phyloP scores from a whole-genome alignment of 2,797 vertebrate species.

The Myotis findleyi region DNA sequence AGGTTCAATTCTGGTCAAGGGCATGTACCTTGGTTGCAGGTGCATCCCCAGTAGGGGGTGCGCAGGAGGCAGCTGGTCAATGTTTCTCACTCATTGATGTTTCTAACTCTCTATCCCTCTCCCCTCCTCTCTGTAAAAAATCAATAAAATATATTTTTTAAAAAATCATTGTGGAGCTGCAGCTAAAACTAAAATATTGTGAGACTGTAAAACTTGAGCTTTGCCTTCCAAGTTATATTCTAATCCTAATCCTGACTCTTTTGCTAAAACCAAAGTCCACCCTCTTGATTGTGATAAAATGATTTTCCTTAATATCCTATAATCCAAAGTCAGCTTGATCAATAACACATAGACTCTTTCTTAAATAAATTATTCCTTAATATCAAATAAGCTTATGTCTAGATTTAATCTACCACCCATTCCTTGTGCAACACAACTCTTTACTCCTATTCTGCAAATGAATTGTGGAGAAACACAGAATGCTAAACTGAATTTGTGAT shows the following conservation, averaged over 20 bases:
- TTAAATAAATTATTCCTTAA: background rate
- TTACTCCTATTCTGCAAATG: background rate
- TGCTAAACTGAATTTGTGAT: background rate
- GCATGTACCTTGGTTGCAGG: no score
- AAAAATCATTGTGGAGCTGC: background rate
- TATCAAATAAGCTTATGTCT: background rate
- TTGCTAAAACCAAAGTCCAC: background rate
- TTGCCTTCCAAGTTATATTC: background rate
- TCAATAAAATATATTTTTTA: no score
- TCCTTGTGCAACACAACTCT: background rate
- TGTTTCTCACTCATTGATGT: no score
- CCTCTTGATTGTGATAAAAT: background rate
- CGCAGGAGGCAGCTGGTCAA: no score
- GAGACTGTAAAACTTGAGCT: background rate
- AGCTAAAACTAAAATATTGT: slow-evolving; percentile 12
- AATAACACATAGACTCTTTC: background rate
- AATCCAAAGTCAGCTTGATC: background rate
- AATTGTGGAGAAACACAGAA: background rate
- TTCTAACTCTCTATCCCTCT: no score
- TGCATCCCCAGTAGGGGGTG: no score
- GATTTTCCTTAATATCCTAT: background rate
- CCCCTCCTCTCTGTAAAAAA: no score
- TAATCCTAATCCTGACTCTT: background rate
- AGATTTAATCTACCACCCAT: background rate
- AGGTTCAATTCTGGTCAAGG: no score